phyloP scores from a whole-genome alignment of 2,797 vertebrate genomes.

The Phoxinus dragarum region DNA sequence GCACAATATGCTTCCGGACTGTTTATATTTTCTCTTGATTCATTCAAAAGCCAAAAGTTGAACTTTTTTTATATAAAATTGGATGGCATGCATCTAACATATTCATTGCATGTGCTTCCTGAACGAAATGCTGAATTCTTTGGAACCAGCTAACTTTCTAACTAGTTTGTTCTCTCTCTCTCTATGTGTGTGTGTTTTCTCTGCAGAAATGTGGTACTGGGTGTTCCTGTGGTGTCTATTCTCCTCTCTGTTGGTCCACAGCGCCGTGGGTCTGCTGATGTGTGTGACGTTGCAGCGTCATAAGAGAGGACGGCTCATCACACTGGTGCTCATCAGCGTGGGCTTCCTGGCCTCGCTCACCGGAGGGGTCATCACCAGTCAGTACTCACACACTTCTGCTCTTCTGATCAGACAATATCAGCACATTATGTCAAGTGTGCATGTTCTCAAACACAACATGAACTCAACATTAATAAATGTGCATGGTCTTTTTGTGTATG shows the following conservation, averaged over 20 bases:
- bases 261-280: constrained; percentile 91
- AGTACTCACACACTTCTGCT: constrained; percentile 68
- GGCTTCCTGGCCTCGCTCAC: constrained; percentile 93
- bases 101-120: background rate
- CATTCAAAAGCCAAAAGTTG: background rate
- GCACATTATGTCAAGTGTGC: constrained; percentile 9
- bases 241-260: constrained; percentile 95
- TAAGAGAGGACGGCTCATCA: constrained; percentile 91
- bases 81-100: background rate
- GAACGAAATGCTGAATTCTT: background rate
- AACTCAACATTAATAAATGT: background rate
- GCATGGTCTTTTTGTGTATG: background rate
- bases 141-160: background rate
- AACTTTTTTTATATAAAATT: background rate
- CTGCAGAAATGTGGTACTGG: constrained; percentile 93
- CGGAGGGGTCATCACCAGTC: constrained; percentile 97
- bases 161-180: constrained; percentile 20
- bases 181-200: constrained; percentile 3
- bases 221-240: constrained; percentile 99
- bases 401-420: background rate
- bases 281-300: constrained; percentile 95
- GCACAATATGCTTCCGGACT: background rate
- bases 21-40: background rate
- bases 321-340: constrained; percentile 89
- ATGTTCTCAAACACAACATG: background rate